phyloP scores from a whole-genome alignment of 2,888 invertebrate species.

The Dasysyrphus albostriatus region DNA sequence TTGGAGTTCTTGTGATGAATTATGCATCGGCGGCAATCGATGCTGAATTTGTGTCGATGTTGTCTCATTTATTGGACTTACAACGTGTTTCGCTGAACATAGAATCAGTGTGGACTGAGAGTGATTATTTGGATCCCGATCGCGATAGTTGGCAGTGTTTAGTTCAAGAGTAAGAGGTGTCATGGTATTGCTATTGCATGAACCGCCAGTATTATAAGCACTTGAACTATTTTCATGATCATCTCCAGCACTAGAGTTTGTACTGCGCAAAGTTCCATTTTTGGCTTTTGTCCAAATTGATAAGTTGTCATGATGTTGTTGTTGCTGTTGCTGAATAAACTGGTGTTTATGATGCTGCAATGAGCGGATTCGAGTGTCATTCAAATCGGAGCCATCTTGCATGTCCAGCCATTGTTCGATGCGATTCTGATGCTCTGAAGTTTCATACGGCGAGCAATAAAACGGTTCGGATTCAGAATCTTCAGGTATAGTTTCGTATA shows the following conservation, averaged over 20 bases:
- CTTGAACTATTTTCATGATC: slow-evolving; percentile 88
- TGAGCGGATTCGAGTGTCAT: slow-evolving; percentile 38
- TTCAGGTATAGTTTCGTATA: slow-evolving; percentile 88
- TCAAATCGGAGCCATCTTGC: slow-evolving; percentile 72
- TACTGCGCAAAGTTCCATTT: slow-evolving; percentile 78
- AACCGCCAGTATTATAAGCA: slow-evolving; percentile 85
- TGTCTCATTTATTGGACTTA: slow-evolving; percentile 40
- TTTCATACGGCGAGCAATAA: slow-evolving; percentile 87
- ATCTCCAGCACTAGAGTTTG: slow-evolving; percentile 81
- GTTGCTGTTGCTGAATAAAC: slow-evolving; percentile 58
- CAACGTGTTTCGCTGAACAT: slow-evolving; percentile 45
- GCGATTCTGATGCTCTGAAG: slow-evolving; percentile 78
- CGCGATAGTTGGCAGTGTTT: slow-evolving; percentile 76
- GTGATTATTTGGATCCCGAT: slow-evolving; percentile 40
- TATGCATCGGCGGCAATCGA: slow-evolving; percentile 48
- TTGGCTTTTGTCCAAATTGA: slow-evolving; percentile 55
- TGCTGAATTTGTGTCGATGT: slow-evolving; percentile 17
- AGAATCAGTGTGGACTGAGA: slow-evolving; percentile 56
- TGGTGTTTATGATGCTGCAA: slow-evolving; percentile 64
- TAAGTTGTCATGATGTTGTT: slow-evolving; percentile 51
- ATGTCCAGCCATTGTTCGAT: slow-evolving; percentile 82
- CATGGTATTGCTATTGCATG: slow-evolving; percentile 88
- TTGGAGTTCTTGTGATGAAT: slow-evolving; percentile 26
- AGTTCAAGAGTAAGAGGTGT: slow-evolving; percentile 85
- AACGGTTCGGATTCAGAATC: slow-evolving; percentile 86